Conservation (phyloP, 2,888 invertebrate genomes). For the Eudemis profundana region DNA sequence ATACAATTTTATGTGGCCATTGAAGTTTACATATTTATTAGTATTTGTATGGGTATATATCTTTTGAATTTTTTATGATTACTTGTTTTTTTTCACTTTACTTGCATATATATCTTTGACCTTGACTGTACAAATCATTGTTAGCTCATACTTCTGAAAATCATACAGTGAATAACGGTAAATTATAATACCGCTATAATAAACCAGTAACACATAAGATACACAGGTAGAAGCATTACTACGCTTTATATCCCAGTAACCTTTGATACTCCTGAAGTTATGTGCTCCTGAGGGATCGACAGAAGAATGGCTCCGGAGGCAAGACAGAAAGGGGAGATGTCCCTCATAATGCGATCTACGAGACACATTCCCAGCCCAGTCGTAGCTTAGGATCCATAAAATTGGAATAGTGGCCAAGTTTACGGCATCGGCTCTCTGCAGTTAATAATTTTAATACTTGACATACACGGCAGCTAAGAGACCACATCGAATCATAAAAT, state of each 20-base stretch:
- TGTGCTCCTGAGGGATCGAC: slow-evolving; percentile 62
- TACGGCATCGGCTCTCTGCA: slow-evolving; percentile 39
- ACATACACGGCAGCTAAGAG: slow-evolving; percentile 15
- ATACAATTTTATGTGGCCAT: too few species aligned
- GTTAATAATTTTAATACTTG: slow-evolving; percentile 32
- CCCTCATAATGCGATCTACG: slow-evolving; percentile 47
- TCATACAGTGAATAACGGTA: slow-evolving; percentile 1
- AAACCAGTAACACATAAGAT: slow-evolving; percentile 15
- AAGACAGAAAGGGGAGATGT: slow-evolving; percentile 55
- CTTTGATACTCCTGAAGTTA: slow-evolving; percentile 56
- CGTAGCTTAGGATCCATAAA: slow-evolving; percentile 41
- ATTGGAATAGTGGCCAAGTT: slow-evolving; percentile 36
- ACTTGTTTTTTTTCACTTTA: too few species aligned
- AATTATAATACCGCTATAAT: slow-evolving; percentile 7
- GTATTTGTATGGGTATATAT: too few species aligned
- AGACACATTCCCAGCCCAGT: slow-evolving; percentile 45
- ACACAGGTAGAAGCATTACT: slow-evolving; percentile 30
- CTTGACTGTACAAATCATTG: too few species aligned
- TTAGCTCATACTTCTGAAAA: not conserved
- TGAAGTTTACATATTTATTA: too few species aligned
- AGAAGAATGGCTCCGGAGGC: slow-evolving; percentile 70
- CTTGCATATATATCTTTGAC: too few species aligned
- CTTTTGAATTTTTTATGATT: too few species aligned
- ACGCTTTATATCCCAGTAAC: slow-evolving; percentile 56
- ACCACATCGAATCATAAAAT: too few species aligned